Evolutionary conservation across 1,140 invertebrate genomes (phyloP), one percentile per base, ranked within the genome.

Genomic region (Aporrectodea caliginosa): DNA sequence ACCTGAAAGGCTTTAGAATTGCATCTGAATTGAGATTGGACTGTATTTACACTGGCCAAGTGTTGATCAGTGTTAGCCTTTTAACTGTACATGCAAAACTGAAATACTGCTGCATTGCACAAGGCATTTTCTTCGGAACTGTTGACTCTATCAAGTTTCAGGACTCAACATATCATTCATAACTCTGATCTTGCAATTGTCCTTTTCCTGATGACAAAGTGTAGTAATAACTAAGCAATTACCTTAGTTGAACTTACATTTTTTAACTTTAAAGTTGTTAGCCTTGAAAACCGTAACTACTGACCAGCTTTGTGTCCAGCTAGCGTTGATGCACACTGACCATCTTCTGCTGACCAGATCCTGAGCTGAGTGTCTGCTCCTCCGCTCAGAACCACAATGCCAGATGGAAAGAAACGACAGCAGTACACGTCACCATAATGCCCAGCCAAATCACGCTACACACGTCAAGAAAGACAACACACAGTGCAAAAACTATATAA

Each of bases 361-460:
- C 92, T 91, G 0, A 92, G 87, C 68, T 90, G 89, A 83, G 92
- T 91, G 88, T 94, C 93, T 69, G 92, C 91, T 1, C 92, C 92
- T 78, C 91, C 92, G 77, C 90, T 91, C 71, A 93, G 85, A 0
- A 92, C 86, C 31, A 93, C 92, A 73, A 92, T 84, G 2, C 92
- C 92, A 78, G 92, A 93, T 35, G 93, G 93, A 82, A 93, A 93
- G 84, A 93, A 93, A 73, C 88, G 87, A 84, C 92, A 92, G 78
- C 89, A 90, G 84, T 93, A 93, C 0, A 93, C 90, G 81, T 93
- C 92, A 80, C 91, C 91, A 70, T 90, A 85, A 87, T 93, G 93
- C 0, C 92, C 93, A 82, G 90, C 87, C 77, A 94, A 84, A 73
- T 89, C 88, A 79, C 92, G 85, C 88, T 92, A 83, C 1, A 81